Evolutionary conservation across 2,888 invertebrate species (phyloP), one percentile per base, ranked within the genome.

Genomic region (Drosophila histrio): DNA sequence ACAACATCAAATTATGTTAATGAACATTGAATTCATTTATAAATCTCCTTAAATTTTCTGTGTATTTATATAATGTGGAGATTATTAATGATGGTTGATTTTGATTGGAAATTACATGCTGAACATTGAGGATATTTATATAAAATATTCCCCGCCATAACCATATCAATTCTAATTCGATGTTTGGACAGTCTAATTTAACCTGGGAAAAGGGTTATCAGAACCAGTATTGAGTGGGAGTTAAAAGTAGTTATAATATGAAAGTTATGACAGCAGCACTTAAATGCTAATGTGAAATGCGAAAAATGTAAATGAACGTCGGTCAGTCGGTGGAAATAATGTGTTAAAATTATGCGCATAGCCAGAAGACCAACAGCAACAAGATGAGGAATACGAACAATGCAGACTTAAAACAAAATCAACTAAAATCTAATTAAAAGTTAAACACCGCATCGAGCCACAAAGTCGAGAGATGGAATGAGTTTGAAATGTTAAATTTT

Each of bases 341-440:
- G 70, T 64, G 56, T 64, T 34, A 22, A 70, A 78, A 78, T 84
- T 81, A 72, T 72, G 65, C 61, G 69, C 74, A 62, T 50, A 43
- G 19, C 38, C 34, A 49, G 44, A 17, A 39, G 38, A 15, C 21
- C 21, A 47, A 15, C 3, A 41, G 3, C 38, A 34, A 3, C 30
- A 58, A 19, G 34, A 7, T 8, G 28, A 28, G 11, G 11, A 26
- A n/a, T 7, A 30, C 15, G 19, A 50, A 44, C 41, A 57, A 26
- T 44, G 46, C 49, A 47, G 36, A 21, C n/a, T 39, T 36, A 57
- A 62, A 69, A 60, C 41, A 69, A 71, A 68, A 74, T 70, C 64
- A 80, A 67, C 77, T 72, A 52, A 72, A 83, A 86, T 75, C 79
- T 79, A 86, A 86, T 84, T 84, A 84, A 84, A 84, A 84, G 71